Evolutionary conservation across 2,797 vertebrate species (phyloP).

Genomic region (Molossus molossus): DNA sequence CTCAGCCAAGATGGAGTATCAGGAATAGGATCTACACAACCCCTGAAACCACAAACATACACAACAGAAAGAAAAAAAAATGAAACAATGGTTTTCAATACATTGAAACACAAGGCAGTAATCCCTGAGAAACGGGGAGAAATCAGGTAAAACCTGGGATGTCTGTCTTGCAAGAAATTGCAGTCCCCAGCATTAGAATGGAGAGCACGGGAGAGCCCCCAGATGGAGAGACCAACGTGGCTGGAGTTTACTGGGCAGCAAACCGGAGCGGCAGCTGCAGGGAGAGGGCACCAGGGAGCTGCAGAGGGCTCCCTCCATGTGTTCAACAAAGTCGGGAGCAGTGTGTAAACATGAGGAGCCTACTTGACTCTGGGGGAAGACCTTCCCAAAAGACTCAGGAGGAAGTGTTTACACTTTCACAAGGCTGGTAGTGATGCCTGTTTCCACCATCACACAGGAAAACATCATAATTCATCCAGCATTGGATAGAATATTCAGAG

Average conservation of each 20-base stretch:
- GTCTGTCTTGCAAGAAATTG: neutral
- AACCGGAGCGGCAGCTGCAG: neutral
- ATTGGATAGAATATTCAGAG: neutral
- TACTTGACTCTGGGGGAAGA: neutral
- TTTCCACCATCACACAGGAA: neutral
- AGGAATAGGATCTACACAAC: neutral
- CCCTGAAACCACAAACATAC: neutral
- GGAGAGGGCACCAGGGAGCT: neutral
- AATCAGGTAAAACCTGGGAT: neutral
- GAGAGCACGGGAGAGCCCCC: neutral
- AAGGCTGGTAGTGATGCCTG: neutral
- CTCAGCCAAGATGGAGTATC: neutral
- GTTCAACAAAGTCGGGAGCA: neutral
- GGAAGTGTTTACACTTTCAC: neutral
- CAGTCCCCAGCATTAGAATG: neutral
- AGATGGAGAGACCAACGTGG: neutral
- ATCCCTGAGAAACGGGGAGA: neutral
- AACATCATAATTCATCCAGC: conserved; percentile 7
- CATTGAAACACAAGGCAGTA: neutral
- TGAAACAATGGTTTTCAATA: neutral
- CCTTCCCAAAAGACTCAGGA: neutral
- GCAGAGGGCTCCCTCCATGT: neutral
- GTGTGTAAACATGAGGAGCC: neutral
- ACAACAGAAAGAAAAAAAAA: neutral
- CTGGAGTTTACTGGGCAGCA: neutral